phyloP scores from a whole-genome alignment of 2,888 invertebrate species.

The Hyposoter didymator region DNA sequence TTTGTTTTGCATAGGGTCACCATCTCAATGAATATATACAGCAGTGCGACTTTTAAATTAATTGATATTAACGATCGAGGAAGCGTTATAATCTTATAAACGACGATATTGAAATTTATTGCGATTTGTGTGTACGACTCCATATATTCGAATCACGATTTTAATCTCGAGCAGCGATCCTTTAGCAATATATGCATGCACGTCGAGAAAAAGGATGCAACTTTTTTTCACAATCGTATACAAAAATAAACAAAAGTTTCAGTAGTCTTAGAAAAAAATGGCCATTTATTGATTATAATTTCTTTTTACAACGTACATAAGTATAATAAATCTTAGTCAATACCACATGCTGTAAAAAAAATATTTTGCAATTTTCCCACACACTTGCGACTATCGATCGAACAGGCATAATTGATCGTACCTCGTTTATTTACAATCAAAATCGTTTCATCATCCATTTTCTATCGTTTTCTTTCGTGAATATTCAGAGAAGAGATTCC shows the following conservation, averaged over 20 bases:
- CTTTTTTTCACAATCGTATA: no score
- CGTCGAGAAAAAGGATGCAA: not conserved
- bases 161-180: not conserved
- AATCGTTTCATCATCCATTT: conserved; percentile 33
- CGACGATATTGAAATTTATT: conserved; percentile 53
- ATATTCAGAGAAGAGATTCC: not conserved
- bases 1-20: not conserved
- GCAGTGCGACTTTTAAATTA: conserved; percentile 29
- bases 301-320: conserved; percentile 34
- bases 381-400: conserved; percentile 12
- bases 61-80: conserved; percentile 46
- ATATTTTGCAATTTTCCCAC: conserved; percentile 32
- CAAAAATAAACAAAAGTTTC: not conserved
- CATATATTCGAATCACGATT: conserved; percentile 5
- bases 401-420: conserved; percentile 24
- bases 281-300: conserved; percentile 50
- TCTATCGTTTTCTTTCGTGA: conserved; percentile 11
- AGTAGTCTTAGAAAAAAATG: conserved; percentile 24
- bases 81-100: conserved; percentile 50
- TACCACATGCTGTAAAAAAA: conserved; percentile 45
- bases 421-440: conserved; percentile 55
- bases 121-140: conserved; percentile 4
- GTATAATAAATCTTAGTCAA: conserved; percentile 19
- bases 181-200: no score
- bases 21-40: conserved; percentile 19